phyloP scores from a whole-genome alignment of 1,140 invertebrate species.

The Elymnias hypermnestra region DNA sequence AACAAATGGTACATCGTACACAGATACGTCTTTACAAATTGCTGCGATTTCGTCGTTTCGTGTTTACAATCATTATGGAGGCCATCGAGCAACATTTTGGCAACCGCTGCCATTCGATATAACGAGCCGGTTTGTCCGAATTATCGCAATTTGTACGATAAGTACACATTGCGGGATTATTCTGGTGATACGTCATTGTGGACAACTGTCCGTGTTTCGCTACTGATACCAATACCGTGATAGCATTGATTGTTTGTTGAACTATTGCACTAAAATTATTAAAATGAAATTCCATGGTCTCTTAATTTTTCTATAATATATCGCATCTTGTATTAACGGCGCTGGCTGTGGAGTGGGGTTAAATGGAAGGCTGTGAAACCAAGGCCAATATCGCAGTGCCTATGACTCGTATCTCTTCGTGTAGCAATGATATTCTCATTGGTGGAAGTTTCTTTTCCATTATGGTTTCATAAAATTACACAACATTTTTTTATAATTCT shows the following conservation, averaged over 20 bases:
- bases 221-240: not conserved
- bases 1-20: not conserved
- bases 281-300: no score
- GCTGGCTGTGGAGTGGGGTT: no score
- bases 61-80: constrained; percentile 16
- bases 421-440: no score
- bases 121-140: constrained; percentile 18
- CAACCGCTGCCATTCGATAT: constrained; percentile 14
- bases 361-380: no score
- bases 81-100: constrained; percentile 11
- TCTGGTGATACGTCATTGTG: constrained; percentile 8
- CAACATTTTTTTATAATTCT: no score
- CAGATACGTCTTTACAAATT: constrained; percentile 9
- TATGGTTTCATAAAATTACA: no score
- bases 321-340: no score
- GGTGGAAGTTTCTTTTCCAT: no score
- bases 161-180: constrained; percentile 10
- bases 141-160: constrained; percentile 18
- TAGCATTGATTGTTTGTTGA: not conserved
- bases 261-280: no score
- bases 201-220: not conserved
- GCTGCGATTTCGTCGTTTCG: constrained; percentile 1
- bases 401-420: no score
- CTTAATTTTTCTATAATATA: no score
- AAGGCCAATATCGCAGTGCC: no score